Base-by-base conservation (phyloP, 2,113 vertebrate species). In the Lanius collurio region DNA sequence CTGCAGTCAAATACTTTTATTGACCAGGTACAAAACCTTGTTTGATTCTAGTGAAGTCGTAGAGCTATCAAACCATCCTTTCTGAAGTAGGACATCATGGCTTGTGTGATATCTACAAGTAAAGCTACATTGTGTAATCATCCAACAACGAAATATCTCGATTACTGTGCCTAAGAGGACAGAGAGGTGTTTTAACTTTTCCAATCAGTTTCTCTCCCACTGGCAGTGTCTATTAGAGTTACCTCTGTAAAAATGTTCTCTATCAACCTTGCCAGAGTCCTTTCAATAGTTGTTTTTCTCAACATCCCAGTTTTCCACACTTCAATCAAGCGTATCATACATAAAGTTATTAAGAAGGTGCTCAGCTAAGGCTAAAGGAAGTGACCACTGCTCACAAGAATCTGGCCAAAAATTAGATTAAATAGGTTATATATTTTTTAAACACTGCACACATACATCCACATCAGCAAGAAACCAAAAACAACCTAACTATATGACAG, bases 41-140 rank as follows among this genome's bases (percentile, higher is more conserved):
- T 85, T 87, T 93, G 84, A 86, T 68, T 79, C 62, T 52, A 83
- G 73, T 50, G 70, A 93, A 77, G 81, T 87, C 93, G 91, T 62
- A 95, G 83, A 97, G 77, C 76, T 92, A 87, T 85, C 83, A 88
- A 95, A 95, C 95, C 57, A 80, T 90, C 97, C 96, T 95, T 95
- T 92, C 78, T 80, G 93, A 95, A 95, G 95, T 96, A 95, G 92
- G 77, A 95, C 79, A 69, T 86, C 44, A 62, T 46, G 47, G 52
- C 67, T 80, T 90, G 22, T 83, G 57, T 50, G 78, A 82, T 68
- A 84, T 53, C 83, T 91, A 75, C 67, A 56, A 93, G 92, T 77
- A 93, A 84, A 83, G 74, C 68, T 91, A 52, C 56, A 64, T 33
- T 73, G 60, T 81, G 70, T 71, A 95, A 95, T 93, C 84, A 91